Percentiles rank a stretch among this genome's conserved stretches.
Conservation (phyloP, 1,140 invertebrate species). For the Habropoda laboriosa region DNA sequence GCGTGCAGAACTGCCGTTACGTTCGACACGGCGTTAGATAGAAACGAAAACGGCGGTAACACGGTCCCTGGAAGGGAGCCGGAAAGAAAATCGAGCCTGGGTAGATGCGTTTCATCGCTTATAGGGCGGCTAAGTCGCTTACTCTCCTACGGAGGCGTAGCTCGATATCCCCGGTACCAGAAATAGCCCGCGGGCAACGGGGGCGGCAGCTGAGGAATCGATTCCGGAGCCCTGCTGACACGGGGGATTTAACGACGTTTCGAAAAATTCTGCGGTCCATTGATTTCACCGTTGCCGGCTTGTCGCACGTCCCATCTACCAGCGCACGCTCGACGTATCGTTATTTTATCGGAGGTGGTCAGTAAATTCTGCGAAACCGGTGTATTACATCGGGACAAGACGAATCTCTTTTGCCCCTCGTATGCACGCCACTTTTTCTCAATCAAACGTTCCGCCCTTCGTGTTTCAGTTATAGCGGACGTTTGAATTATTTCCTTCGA, state of each 20-base stretch:
- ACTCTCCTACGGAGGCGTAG: conserved; percentile 8
- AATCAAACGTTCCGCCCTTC: too few species aligned
- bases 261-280: conserved; percentile 62
- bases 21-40: too few species aligned
- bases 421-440: too few species aligned
- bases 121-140: conserved; percentile 49
- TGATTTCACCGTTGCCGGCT: conserved; percentile 56
- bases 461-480: too few species aligned
- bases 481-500: too few species aligned
- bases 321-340: conserved; percentile 52
- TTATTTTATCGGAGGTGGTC: conserved; percentile 58
- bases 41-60: too few species aligned
- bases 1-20: too few species aligned
- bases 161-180: conserved; percentile 57
- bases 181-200: conserved; percentile 57
- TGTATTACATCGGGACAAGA: conserved; percentile 45
- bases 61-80: not conserved
- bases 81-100: conserved; percentile 1
- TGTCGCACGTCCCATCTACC: conserved; percentile 64
- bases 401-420: too few species aligned
- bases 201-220: conserved; percentile 38
- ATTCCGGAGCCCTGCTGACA: conserved; percentile 55
- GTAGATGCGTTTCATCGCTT: conserved; percentile 9
- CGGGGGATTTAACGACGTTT: conserved; percentile 62
- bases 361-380: conserved; percentile 53